Evolutionary conservation across 2,888 invertebrate species (phyloP).

Genomic region (Peribatodes rhomboidaria): DNA sequence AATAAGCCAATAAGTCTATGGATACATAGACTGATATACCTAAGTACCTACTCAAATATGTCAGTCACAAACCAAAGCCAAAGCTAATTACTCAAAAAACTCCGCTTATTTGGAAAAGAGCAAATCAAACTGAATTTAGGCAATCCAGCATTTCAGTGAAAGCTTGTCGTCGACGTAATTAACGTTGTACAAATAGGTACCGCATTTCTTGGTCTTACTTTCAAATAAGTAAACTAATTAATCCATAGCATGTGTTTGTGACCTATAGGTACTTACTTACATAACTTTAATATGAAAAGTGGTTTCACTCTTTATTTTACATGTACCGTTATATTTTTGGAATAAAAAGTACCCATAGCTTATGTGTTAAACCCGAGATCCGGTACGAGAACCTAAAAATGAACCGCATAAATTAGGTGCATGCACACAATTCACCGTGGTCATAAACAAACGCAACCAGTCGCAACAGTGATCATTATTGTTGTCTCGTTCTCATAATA

Average conservation of each 20-base stretch:
- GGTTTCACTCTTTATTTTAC: too few species aligned
- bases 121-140: conserved; percentile 1
- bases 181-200: conserved; percentile 21
- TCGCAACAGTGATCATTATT: too few species aligned
- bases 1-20: not conserved
- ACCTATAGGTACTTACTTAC: not conserved
- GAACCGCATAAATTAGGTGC: too few species aligned
- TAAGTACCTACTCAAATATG: not conserved
- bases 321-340: too few species aligned
- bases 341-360: too few species aligned
- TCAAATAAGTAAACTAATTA: conserved; percentile 3
- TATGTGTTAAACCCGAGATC: too few species aligned
- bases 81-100: conserved; percentile 5
- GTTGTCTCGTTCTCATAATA: too few species aligned
- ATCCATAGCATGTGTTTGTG: conserved; percentile 4
- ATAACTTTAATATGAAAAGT: not conserved
- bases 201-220: conserved; percentile 1
- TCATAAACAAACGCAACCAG: too few species aligned
- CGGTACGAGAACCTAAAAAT: too few species aligned
- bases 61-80: not conserved
- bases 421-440: too few species aligned
- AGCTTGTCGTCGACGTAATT: conserved; percentile 14
- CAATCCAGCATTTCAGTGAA: conserved; percentile 6
- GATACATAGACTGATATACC: not conserved
- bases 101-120: conserved; percentile 1